Evolutionary conservation across 2,113 vertebrate genomes (phyloP), one percentile per base, ranked within the genome.

Genomic region (Bos indicus): DNA sequence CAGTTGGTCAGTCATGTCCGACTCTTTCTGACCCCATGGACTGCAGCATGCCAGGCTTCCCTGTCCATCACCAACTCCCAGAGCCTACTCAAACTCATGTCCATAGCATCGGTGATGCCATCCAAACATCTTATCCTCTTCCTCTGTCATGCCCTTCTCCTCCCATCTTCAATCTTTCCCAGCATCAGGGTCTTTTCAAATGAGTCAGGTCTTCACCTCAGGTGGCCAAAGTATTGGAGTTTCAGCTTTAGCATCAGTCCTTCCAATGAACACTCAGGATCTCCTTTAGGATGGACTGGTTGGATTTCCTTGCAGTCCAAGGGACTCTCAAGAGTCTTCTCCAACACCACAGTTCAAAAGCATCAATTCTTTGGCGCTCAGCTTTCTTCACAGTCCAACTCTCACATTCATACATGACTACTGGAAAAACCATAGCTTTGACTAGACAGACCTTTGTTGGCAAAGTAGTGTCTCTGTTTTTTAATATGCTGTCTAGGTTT

Each of bases 41-140:
- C 64, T 36, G n/a, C 19, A 71, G n/a, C 67, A 23, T 1, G 5
- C 67, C 67, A 71, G 19, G 19, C n/a, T 23, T 21, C 67, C 67
- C 19, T 23, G 67, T 71, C 67, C 5, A 23, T 71, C 19, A 71
- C 67, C 67, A 71, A 23, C 67, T 71, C 19, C 67, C 19, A 17
- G n/a, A 71, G n/a, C 67, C n/a, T 71, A 23, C 67, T 40, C 67
- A 71, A 40, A 71, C n/a, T 23, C n/a, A 2, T 71, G 67, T 71
- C n/a, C n/a, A 23, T 40, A 12, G n/a, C 10, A 0, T 71, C 21
- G 0, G n/a, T 40, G 5, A 23, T 40, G 19, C n/a, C 67, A 71
- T 71, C 67, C n/a, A 36, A 71, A 71, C n/a, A 40, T 71, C n/a
- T 71, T 11, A 71, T 71, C 67, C 19, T 40, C n/a, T 71, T 40